These are phyloP conservation scores for Trinorchestia longiramus DNA, from an alignment of 1,140 invertebrate species.

Conservation along the genomic window DNA sequence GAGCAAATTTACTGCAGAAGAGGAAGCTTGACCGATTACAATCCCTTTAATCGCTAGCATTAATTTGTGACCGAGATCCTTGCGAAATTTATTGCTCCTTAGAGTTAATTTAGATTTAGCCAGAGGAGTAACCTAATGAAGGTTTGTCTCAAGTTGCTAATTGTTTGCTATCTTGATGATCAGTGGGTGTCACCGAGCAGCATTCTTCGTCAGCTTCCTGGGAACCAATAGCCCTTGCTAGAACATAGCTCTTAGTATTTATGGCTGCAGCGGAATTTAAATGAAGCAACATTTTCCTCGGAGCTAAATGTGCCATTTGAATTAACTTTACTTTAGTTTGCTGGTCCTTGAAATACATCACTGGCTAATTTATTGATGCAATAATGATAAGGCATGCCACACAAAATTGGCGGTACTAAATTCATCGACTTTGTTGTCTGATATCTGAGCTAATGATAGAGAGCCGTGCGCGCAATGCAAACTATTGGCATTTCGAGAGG, in stretches of 20 bases:
- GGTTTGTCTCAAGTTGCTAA: constrained; percentile 46
- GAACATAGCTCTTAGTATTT: constrained; percentile 24
- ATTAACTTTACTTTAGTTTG: constrained; percentile 43
- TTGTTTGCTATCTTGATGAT: constrained; percentile 50
- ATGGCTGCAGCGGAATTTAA: constrained; percentile 35
- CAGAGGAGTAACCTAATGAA: not conserved
- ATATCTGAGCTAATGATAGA: constrained; percentile 37
- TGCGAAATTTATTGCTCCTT: not conserved
- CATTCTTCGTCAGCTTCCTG: constrained; percentile 10
- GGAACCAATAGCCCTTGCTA: not conserved
- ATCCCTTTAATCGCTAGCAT: constrained; percentile 25
- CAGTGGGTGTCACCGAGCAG: constrained; percentile 31
- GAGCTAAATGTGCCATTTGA: constrained; percentile 38
- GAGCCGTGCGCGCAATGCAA: not conserved
- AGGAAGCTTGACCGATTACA: constrained; percentile 17
- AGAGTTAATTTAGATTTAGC: constrained; percentile 51
- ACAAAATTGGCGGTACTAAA: constrained; percentile 50
- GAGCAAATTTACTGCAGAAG: constrained; percentile 19
- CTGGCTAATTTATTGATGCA: constrained; percentile 38
- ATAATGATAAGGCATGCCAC: constrained; percentile 51
- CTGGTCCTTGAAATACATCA: constrained; percentile 39
- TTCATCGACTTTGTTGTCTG: constrained; percentile 43
- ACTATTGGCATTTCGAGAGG: not conserved
- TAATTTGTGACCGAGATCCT: constrained; percentile 10
- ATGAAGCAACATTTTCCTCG: constrained; percentile 24